Conservation (phyloP, 2,888 invertebrate species). For the Plusia festucae region DNA sequence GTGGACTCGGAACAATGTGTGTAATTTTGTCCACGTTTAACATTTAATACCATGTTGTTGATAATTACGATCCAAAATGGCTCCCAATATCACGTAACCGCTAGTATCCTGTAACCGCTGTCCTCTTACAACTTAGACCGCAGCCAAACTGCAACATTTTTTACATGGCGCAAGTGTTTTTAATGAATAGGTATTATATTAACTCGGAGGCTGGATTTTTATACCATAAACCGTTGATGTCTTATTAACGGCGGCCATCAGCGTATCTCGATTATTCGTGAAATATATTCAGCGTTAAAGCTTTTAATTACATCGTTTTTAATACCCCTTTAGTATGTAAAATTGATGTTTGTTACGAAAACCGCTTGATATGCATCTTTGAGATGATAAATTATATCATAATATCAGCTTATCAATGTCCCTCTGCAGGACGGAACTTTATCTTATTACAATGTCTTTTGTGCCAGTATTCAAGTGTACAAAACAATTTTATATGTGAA, state of each 20-base stretch:
- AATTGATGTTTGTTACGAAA: constrained; percentile 16
- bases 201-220: constrained; percentile 78
- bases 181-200: constrained; percentile 86
- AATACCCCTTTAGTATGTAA: constrained; percentile 43
- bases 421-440: too few relatives aligned
- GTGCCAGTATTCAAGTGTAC: too few relatives aligned
- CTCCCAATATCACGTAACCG: too few relatives aligned
- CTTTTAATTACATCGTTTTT: constrained; percentile 73
- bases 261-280: constrained; percentile 73
- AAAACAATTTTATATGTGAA: neutral
- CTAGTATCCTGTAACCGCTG: constrained; percentile 5
- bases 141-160: constrained; percentile 68
- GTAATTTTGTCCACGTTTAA: too few relatives aligned
- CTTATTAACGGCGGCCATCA: constrained; percentile 81
- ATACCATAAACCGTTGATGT: constrained; percentile 83
- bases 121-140: constrained; percentile 60
- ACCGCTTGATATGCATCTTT: too few relatives aligned
- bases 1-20: too few relatives aligned
- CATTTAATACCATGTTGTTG: too few relatives aligned
- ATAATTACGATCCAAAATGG: too few relatives aligned
- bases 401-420: neutral
- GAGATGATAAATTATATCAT: neutral
- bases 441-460: too few relatives aligned
- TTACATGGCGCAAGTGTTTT: constrained; percentile 82
- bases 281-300: constrained; percentile 83